Percentiles rank a stretch among this genome's conserved stretches.
Evolutionary conservation across 2,113 vertebrate genomes (phyloP).

Genomic region (Alligator sinensis): DNA sequence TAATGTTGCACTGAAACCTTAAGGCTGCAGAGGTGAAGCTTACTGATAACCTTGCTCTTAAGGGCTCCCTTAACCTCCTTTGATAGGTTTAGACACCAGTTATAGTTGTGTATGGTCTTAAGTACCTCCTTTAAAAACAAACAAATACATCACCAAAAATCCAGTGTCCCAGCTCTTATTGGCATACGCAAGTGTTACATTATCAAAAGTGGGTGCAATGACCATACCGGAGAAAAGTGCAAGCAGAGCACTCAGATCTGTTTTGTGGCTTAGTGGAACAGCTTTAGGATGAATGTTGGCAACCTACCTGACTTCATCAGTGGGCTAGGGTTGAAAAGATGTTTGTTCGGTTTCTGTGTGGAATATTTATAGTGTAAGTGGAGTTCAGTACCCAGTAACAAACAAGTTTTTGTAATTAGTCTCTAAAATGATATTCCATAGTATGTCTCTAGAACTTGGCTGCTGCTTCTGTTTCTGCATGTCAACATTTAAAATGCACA

Average conservation of each 20-base stretch:
- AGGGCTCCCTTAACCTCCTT: not conserved
- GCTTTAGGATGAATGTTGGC: constrained; percentile 21
- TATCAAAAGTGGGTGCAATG: not conserved
- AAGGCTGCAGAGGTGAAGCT: not conserved
- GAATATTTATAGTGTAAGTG: constrained; percentile 65
- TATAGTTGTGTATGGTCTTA: not conserved
- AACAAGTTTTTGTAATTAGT: constrained; percentile 60
- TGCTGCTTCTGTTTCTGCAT: constrained; percentile 37
- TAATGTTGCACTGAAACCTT: not conserved
- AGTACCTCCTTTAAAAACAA: not conserved
- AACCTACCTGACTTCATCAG: constrained; percentile 17
- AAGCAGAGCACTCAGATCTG: not conserved
- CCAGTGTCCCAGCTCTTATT: not conserved
- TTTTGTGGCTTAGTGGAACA: constrained; percentile 41
- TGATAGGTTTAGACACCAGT: not conserved
- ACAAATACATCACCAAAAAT: not conserved
- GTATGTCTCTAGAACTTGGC: constrained; percentile 16
- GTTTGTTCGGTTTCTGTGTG: constrained; percentile 39
- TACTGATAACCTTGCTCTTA: not conserved
- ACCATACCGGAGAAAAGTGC: not conserved
- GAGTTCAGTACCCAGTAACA: constrained; percentile 45
- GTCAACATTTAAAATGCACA: constrained; percentile 38
- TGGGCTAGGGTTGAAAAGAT: not conserved
- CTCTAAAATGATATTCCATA: constrained; percentile 29
- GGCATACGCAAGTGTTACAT: not conserved